phyloP scores from a whole-genome alignment of 2,113 vertebrate species.

The Brachyhypopomus occidentalis region DNA sequence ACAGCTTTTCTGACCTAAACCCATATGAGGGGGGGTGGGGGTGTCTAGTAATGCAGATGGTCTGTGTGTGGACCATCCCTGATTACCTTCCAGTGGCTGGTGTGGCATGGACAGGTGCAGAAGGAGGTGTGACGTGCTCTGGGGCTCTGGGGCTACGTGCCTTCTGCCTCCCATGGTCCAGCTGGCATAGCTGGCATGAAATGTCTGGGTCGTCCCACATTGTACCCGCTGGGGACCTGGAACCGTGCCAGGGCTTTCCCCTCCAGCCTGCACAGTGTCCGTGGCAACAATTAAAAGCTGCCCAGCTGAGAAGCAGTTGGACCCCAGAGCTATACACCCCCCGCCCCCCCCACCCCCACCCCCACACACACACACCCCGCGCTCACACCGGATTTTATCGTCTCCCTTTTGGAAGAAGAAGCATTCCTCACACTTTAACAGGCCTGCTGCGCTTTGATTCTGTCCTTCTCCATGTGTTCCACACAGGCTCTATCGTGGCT shows the following conservation, averaged over 20 bases:
- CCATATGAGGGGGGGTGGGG: not conserved
- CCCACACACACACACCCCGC: too few relatives aligned
- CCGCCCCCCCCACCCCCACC: too few relatives aligned
- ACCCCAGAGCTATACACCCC: not conserved
- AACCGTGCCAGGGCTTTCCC: constrained; percentile 20
- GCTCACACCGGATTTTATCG: not conserved
- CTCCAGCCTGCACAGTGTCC: constrained; percentile 5
- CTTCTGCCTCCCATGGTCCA: constrained; percentile 3
- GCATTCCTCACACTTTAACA: constrained; percentile 24
- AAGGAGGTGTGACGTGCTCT: not conserved
- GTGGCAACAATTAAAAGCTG: constrained; percentile 30
- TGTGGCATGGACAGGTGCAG: constrained; percentile 36
- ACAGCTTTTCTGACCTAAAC: not conserved
- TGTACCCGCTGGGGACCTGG: constrained; percentile 9
- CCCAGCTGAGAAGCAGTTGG: not conserved
- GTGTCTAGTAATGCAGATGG: not conserved
- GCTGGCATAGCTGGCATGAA: constrained; percentile 43
- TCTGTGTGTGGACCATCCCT: not conserved
- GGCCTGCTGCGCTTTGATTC: constrained; percentile 4
- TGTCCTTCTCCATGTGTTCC: not conserved
- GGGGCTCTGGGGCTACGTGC: constrained; percentile 16
- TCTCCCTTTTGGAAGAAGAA: constrained; percentile 11
- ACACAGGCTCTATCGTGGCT: not conserved
- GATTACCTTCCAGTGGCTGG: constrained; percentile 23
- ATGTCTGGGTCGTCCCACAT: not conserved